Evolutionary conservation across 2,797 vertebrate genomes (phyloP).

Genomic region (Urophycis tenuis): DNA sequence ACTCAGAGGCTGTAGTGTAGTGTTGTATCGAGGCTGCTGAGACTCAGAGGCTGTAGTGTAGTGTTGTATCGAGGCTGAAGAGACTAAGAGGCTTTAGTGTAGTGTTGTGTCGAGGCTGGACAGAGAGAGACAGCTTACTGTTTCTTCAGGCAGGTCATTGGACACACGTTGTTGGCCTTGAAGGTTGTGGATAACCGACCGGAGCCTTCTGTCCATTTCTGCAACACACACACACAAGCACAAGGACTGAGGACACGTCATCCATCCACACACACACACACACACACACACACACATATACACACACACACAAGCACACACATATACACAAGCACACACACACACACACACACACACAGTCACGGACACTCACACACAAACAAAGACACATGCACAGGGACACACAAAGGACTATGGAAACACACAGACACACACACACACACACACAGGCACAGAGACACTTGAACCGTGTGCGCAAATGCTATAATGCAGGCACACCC

Average conservation of each 20-base stretch:
- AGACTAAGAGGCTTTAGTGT: background rate
- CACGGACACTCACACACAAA: constrained; percentile 11
- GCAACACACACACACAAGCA: constrained; percentile 59
- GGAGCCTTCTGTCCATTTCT: constrained; percentile 97
- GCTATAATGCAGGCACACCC: background rate
- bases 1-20: no score
- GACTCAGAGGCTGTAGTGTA: no score
- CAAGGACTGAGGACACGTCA: constrained; percentile 15
- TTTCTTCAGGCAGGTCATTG: constrained; percentile 98
- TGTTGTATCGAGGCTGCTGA: no score
- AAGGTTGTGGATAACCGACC: constrained; percentile 95
- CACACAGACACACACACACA: background rate
- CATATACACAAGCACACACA: constrained; percentile 28
- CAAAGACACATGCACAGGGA: background rate
- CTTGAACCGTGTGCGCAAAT: background rate
- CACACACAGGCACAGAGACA: background rate
- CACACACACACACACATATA: background rate
- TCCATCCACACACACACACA: background rate
- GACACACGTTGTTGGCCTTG: constrained; percentile 97
- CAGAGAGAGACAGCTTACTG: constrained; percentile 78
- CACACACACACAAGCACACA: constrained; percentile 24
- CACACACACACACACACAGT: constrained; percentile 4
- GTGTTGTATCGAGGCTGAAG: no score
- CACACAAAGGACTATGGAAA: no score
- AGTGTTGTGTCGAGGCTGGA: no score